phyloP scores from a whole-genome alignment of 2,113 vertebrate species.

The Mesocricetus auratus region DNA sequence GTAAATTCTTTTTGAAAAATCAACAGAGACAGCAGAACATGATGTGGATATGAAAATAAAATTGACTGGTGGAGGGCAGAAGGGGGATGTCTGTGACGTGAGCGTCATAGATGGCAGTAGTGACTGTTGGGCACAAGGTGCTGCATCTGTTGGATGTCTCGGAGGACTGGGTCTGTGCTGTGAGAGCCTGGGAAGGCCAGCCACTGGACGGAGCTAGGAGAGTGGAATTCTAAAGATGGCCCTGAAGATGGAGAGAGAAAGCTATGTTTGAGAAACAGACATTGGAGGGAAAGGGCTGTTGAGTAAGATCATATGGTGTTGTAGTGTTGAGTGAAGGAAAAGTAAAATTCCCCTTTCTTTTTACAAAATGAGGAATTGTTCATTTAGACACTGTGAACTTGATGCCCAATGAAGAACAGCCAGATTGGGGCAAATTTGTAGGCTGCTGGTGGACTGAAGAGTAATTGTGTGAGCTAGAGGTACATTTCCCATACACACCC shows the following conservation, averaged over 20 bases:
- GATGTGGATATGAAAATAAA: slow-evolving; percentile 38
- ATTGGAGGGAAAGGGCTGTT: neutral
- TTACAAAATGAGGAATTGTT: neutral
- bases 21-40: slow-evolving; percentile 21
- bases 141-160: neutral
- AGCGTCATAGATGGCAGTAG: neutral
- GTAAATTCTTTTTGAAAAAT: slow-evolving; percentile 53
- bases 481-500: neutral
- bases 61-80: neutral
- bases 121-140: neutral
- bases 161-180: neutral
- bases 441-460: neutral
- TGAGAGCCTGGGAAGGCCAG: neutral
- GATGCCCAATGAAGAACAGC: neutral
- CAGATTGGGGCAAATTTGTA: neutral
- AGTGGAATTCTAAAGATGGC: neutral
- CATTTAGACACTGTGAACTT: slow-evolving; percentile 4
- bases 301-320: neutral
- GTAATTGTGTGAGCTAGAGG: neutral
- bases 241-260: neutral
- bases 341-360: neutral
- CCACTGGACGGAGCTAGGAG: neutral
- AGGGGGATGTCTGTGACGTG: neutral
- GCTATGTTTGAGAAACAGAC: neutral
- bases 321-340: slow-evolving; percentile 17